These are phyloP conservation scores for Tenthredo amoena DNA, from an alignment of 2,888 invertebrate genomes.

Conservation along the genomic window DNA sequence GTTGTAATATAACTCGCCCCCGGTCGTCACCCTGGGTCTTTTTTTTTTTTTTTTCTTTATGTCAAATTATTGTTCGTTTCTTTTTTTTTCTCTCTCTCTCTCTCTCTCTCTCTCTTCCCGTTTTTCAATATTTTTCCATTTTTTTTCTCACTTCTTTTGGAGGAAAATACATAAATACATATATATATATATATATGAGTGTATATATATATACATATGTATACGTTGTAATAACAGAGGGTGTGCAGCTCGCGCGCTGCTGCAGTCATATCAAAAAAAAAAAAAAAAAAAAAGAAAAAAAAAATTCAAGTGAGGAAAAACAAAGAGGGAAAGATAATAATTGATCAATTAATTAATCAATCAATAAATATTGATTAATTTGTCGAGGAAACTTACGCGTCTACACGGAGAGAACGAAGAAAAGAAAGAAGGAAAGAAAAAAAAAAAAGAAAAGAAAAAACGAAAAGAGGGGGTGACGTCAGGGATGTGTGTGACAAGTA, in stretches of 20 bases:
- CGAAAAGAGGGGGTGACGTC: conserved; percentile 45
- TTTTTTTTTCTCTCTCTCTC: not conserved
- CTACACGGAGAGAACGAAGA: not conserved
- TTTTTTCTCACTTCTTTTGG: not conserved
- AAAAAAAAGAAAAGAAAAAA: conserved; percentile 12
- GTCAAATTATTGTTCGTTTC: not conserved
- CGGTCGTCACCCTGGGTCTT: not conserved
- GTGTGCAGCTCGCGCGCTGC: not conserved
- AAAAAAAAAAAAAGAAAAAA: not conserved
- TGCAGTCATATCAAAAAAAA: not conserved
- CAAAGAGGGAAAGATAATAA: not conserved
- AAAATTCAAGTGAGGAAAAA: not conserved
- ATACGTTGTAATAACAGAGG: not conserved
- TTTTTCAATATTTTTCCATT: not conserved
- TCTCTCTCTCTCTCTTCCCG: not conserved
- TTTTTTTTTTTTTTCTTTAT: not conserved
- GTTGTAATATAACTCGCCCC: conserved; percentile 37
- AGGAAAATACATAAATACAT: not conserved
- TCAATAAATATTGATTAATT: not conserved
- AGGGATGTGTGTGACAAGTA: conserved; percentile 30
- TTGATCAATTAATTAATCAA: not conserved
- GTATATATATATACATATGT: not conserved
- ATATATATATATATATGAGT: not conserved
- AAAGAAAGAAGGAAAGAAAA: not conserved
- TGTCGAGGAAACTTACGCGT: not conserved